These are phyloP conservation scores for Leptinotarsa tumamoca DNA, from an alignment of 2,888 invertebrate species.

Conservation along the genomic window DNA sequence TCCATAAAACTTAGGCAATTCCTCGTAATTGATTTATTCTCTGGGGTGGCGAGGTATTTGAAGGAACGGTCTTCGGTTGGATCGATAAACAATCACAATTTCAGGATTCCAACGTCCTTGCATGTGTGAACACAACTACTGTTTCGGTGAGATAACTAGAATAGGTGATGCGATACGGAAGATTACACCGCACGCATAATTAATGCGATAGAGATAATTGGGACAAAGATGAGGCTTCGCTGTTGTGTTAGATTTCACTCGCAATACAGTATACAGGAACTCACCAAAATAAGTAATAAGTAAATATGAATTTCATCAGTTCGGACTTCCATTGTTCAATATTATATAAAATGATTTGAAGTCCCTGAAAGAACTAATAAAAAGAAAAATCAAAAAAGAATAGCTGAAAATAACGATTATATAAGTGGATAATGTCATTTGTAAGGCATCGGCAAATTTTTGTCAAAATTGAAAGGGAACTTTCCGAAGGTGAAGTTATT, in stretches of 20 bases:
- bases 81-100: slow-evolving; percentile 55
- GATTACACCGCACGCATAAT: slow-evolving; percentile 34
- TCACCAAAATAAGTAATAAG: not conserved
- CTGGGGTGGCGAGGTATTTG: slow-evolving; percentile 27
- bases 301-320: not conserved
- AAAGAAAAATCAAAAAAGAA: no score
- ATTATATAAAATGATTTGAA: no score
- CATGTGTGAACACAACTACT: slow-evolving; percentile 54
- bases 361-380: no score
- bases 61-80: slow-evolving; percentile 29
- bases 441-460: no score
- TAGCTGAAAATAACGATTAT: no score
- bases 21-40: slow-evolving; percentile 35
- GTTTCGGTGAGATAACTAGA: slow-evolving; percentile 41
- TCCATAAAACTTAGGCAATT: slow-evolving; percentile 39
- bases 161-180: slow-evolving; percentile 34
- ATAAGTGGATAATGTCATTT: no score
- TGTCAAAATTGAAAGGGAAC: no score
- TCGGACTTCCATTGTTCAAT: no score
- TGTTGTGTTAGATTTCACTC: not conserved
- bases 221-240: not conserved
- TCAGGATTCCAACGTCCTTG: slow-evolving; percentile 46
- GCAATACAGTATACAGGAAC: not conserved
- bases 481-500: no score
- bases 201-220: slow-evolving; percentile 21